Evolutionary conservation across 2,888 invertebrate species (phyloP), one percentile per base, ranked within the genome.

Genomic region (Trichogramma evanescens): DNA sequence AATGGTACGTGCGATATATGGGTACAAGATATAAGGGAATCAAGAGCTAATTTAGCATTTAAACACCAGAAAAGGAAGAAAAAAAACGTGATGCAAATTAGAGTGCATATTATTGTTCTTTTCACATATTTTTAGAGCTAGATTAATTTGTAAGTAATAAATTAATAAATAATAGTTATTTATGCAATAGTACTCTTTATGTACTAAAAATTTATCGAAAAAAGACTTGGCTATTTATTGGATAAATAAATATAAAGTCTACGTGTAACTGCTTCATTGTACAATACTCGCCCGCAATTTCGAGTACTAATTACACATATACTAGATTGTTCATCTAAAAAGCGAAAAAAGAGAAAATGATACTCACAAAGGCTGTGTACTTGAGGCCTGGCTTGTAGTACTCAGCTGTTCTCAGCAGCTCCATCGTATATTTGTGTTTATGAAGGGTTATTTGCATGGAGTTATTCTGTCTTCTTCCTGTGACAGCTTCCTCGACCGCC

Each of bases 341-440:
- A 43, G 44, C 42, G 57, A 61, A 45, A 40, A 13, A 39, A 38
- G 9, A n/a, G 26, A 26, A 43, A 6, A 7, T 10, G 54, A 57
- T 65, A 78, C 84, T 82, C 78, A 91, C 91, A 80, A 88, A 89
- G 38, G 93, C 88, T 42, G 86, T 88, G 69, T 90, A 93, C 65
- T 89, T 89, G 54, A 95, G 81, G 38, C 89, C 91, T 1, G 94
- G 95, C 76, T 94, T 93, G 79, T 94, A 97, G 66, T 89, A 88
- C 68, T 90, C 89, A 0, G 95, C 90, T 38, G 89, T 88, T 69
- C 89, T 86, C 26, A 93, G 85, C 56, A 91, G 81, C 62, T 88
- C 84, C 80, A 93, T 82, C 67, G 86, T 85, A 70, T 91, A 89
- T 66, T 86, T 86, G 71, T 89, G 85, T 58, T 87, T 86, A 77